phyloP scores from a whole-genome alignment of 1,140 invertebrate genomes.

The Drosophila parvula region DNA sequence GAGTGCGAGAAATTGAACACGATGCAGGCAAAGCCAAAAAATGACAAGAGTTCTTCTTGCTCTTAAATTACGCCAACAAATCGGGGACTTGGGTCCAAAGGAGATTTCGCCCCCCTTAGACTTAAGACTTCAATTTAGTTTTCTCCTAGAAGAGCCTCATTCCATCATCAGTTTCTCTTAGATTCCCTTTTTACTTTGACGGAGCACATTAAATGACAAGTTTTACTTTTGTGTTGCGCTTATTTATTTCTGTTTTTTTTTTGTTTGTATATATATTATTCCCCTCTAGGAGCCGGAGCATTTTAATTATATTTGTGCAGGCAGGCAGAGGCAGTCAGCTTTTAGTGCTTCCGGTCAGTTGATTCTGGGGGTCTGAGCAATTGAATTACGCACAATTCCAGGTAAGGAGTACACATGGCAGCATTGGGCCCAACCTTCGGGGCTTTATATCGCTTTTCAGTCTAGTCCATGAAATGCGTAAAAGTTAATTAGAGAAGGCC shows the following conservation, averaged over 20 bases:
- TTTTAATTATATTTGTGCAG: constrained; percentile 81
- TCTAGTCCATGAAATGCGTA: constrained; percentile 35
- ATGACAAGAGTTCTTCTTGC: background rate
- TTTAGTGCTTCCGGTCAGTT: constrained; percentile 78
- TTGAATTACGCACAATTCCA: constrained; percentile 76
- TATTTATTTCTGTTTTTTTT: constrained; percentile 41
- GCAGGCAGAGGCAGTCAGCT: constrained; percentile 53
- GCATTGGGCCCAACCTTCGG: constrained; percentile 1
- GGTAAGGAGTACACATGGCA: constrained; percentile 59
- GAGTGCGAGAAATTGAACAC: constrained; percentile 21
- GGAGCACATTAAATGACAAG: constrained; percentile 72
- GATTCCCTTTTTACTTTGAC: constrained; percentile 58
- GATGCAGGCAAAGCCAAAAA: constrained; percentile 19
- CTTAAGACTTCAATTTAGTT: constrained; percentile 23
- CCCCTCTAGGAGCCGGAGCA: constrained; percentile 44
- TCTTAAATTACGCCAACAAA: constrained; percentile 3
- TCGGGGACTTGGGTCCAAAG: constrained; percentile 14
- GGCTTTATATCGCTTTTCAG: constrained; percentile 45
- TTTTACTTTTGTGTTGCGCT: constrained; percentile 44
- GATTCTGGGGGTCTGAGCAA: constrained; percentile 41
- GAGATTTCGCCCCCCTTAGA: background rate
- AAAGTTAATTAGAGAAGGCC: constrained; percentile 69
- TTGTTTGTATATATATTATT: constrained; percentile 19
- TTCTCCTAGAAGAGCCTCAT: constrained; percentile 3
- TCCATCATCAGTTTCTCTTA: constrained; percentile 35